Evolutionary conservation across 1,140 invertebrate species (phyloP).

Genomic region (Theocolax elegans): DNA sequence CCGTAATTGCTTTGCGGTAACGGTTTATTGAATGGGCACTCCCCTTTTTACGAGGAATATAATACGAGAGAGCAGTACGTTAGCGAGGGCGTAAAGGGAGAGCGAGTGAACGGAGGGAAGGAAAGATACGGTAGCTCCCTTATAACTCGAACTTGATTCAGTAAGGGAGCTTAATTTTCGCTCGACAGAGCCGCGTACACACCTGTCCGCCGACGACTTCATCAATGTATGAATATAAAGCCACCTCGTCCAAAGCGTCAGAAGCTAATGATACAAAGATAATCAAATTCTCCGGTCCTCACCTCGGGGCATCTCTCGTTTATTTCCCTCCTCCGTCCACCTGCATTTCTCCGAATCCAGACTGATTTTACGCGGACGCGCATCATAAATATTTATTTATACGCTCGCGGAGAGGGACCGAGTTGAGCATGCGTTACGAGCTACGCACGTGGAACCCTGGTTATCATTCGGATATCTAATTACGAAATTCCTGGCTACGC

Average conservation of each 20-base stretch:
- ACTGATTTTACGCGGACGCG: background rate
- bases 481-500: too few species aligned
- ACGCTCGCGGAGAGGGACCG: too few species aligned
- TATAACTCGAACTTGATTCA: too few species aligned
- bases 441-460: too few species aligned
- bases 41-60: background rate
- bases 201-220: constrained; percentile 26
- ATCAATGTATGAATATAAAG: constrained; percentile 52
- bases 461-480: too few species aligned
- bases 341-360: constrained; percentile 6
- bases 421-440: too few species aligned
- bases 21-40: background rate
- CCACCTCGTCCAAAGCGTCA: constrained; percentile 41
- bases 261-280: constrained; percentile 61
- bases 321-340: background rate
- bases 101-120: background rate
- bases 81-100: background rate
- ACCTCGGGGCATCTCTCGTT: background rate
- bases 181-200: too few species aligned
- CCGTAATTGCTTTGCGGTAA: background rate
- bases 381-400: constrained; percentile 37
- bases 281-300: constrained; percentile 44
- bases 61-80: background rate
- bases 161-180: too few species aligned
- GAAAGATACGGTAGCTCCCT: background rate